phyloP scores from a whole-genome alignment of 2,797 vertebrate species.

The Diplodus sargus region DNA sequence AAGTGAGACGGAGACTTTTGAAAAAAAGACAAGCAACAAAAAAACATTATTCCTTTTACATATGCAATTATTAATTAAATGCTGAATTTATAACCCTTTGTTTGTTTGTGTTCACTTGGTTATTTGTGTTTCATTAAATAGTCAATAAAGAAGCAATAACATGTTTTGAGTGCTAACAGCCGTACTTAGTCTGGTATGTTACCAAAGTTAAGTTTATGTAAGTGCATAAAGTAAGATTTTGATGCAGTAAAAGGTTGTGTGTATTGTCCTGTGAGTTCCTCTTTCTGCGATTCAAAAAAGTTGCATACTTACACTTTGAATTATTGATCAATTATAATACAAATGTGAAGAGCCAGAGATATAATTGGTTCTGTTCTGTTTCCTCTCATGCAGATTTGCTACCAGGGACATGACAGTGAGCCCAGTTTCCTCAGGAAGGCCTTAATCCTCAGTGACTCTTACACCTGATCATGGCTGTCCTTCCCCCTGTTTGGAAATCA shows the following conservation, averaged over 20 bases:
- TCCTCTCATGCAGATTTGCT: constrained; percentile 37
- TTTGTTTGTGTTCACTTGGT: not conserved
- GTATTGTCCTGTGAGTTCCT: not conserved
- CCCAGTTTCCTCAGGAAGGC: constrained; percentile 56
- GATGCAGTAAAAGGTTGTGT: not conserved
- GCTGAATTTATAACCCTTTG: not conserved
- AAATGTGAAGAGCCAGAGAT: not conserved
- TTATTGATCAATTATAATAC: not conserved
- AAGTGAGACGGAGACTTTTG: too few relatives aligned
- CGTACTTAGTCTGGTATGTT: not conserved
- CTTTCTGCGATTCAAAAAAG: not conserved
- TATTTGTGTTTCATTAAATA: not conserved
- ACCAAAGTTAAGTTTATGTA: not conserved
- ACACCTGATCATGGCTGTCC: constrained; percentile 30
- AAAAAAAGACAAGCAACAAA: too few relatives aligned
- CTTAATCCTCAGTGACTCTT: constrained; percentile 53
- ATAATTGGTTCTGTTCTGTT: constrained; percentile 25
- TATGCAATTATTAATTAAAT: too few relatives aligned
- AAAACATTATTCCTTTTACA: too few relatives aligned
- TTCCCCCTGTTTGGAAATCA: constrained; percentile 44
- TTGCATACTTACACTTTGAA: not conserved
- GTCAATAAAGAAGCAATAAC: not conserved
- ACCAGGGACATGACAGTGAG: constrained; percentile 29
- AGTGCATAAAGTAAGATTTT: not conserved
- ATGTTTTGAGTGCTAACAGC: not conserved